Conservation (phyloP, 2,888 invertebrate genomes). For the Tromatobia lineatoria region DNA sequence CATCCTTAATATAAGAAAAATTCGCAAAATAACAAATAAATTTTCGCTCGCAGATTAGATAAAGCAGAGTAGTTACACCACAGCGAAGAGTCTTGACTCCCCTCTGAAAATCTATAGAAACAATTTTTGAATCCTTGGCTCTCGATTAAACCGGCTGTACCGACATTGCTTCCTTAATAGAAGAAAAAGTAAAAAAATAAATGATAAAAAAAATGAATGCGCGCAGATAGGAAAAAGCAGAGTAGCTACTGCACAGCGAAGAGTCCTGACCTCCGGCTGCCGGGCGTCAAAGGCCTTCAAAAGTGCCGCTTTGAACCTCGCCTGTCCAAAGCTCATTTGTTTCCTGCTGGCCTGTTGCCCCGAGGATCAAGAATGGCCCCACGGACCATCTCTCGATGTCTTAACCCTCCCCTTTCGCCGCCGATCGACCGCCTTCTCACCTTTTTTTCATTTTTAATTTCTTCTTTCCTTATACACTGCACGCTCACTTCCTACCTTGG, state of each 20-base stretch:
- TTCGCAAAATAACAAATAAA: too few species aligned
- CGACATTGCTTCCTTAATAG: too few species aligned
- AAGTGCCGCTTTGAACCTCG: slow-evolving; percentile 80
- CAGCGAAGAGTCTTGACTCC: too few species aligned
- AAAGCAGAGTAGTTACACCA: too few species aligned
- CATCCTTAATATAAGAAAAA: too few species aligned
- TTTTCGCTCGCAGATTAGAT: too few species aligned
- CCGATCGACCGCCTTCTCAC: slow-evolving; percentile 50
- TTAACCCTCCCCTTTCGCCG: slow-evolving; percentile 56
- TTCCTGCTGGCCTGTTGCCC: slow-evolving; percentile 73
- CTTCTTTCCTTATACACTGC: slow-evolving; percentile 34
- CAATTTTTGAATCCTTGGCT: too few species aligned
- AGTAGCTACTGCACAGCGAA: slow-evolving; percentile 79
- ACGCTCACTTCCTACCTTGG: slow-evolving; percentile 46
- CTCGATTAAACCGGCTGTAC: too few species aligned
- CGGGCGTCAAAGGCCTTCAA: slow-evolving; percentile 80
- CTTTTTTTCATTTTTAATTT: slow-evolving; percentile 64
- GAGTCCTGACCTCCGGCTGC: slow-evolving; percentile 79
- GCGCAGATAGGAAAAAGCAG: slow-evolving; percentile 60
- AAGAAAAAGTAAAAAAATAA: too few species aligned
- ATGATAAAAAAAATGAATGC: slow-evolving; percentile 36
- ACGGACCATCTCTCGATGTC: slow-evolving; percentile 62
- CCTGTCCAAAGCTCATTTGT: slow-evolving; percentile 83
- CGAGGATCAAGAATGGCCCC: slow-evolving; percentile 39
- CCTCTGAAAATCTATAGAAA: too few species aligned